Conservation (phyloP, 2,888 invertebrate species). For the Chrysodeixis includens region DNA sequence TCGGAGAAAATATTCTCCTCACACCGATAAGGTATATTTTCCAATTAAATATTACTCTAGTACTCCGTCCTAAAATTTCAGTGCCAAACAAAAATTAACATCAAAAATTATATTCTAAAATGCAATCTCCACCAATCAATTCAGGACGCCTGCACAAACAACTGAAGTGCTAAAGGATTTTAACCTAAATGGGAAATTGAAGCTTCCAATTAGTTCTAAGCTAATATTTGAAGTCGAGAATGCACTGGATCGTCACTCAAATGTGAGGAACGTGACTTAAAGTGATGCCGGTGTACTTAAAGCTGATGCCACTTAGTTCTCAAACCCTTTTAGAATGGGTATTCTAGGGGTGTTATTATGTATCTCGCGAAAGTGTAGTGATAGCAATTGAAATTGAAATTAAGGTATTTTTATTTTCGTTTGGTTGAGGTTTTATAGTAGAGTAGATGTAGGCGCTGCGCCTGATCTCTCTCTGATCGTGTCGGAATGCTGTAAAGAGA, state of each 20-base stretch:
- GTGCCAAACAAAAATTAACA: too few relatives aligned
- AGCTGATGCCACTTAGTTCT: not conserved
- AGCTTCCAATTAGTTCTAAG: not conserved
- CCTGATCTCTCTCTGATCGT: too few relatives aligned
- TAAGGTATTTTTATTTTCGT: too few relatives aligned
- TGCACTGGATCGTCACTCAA: not conserved
- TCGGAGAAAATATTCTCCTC: too few relatives aligned
- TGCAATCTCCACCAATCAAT: not conserved
- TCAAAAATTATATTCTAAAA: not conserved
- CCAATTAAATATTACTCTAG: too few relatives aligned
- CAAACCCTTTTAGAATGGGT: not conserved
- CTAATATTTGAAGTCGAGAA: not conserved
- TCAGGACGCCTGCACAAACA: not conserved
- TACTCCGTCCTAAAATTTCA: too few relatives aligned
- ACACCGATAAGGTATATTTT: too few relatives aligned
- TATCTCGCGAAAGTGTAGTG: too few relatives aligned
- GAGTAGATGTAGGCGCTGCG: too few relatives aligned
- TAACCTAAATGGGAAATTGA: not conserved
- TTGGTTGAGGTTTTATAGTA: too few relatives aligned
- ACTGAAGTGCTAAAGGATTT: not conserved
- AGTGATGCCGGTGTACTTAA: not conserved
- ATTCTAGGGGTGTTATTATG: not conserved
- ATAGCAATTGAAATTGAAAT: too few relatives aligned
- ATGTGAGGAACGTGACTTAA: conserved; percentile 1
- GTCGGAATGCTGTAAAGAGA: too few relatives aligned